These are phyloP conservation scores for Steinernema khuongi DNA, from an alignment of 1,140 invertebrate species.

Conservation along the genomic window DNA sequence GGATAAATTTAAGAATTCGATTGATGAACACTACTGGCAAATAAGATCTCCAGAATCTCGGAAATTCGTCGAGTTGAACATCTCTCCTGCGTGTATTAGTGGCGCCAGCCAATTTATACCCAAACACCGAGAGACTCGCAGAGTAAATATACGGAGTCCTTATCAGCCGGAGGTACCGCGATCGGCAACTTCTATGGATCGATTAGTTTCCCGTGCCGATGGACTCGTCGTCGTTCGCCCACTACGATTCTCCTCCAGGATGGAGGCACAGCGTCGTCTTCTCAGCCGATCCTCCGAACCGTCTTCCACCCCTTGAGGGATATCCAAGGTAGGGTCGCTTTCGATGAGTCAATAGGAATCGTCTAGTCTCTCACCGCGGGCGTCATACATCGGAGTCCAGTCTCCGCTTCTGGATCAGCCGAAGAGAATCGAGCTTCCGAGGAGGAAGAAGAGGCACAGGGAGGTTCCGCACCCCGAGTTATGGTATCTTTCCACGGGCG, in stretches of 20 bases:
- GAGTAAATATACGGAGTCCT: background rate
- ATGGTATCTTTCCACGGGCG: background rate
- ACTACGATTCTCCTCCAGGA: background rate
- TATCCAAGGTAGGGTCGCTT: too few species aligned
- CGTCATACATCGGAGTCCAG: background rate
- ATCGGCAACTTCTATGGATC: background rate
- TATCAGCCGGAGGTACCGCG: background rate
- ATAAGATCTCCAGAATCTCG: too few species aligned
- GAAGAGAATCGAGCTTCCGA: background rate
- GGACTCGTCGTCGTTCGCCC: background rate
- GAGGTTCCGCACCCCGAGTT: background rate
- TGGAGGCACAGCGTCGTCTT: slow-evolving; percentile 4
- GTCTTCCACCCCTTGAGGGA: background rate
- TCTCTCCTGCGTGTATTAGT: too few species aligned
- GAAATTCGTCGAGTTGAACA: too few species aligned
- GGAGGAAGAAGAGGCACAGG: background rate
- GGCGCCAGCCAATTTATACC: too few species aligned
- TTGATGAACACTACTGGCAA: too few species aligned
- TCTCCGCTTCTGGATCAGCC: background rate
- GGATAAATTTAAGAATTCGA: too few species aligned
- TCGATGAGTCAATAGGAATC: too few species aligned
- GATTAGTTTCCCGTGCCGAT: background rate
- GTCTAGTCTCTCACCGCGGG: too few species aligned
- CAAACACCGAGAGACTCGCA: too few species aligned
- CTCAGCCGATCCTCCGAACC: background rate